Evolutionary conservation across 2,113 vertebrate species (phyloP).

Genomic region (Thryonomys swinderianus): DNA sequence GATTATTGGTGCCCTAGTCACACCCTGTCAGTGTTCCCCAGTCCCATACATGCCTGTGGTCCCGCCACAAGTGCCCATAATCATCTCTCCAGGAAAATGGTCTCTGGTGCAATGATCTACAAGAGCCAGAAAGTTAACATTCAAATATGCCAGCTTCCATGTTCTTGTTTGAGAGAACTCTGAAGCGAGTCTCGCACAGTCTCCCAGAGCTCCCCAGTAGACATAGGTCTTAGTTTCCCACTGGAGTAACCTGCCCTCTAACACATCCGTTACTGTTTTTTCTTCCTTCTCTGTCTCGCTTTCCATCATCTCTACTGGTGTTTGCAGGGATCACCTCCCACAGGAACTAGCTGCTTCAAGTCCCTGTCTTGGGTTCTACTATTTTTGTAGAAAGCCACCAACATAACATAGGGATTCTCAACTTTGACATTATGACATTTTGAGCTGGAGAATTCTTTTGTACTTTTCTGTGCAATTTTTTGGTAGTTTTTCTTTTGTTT

Average conservation of each 20-base stretch:
- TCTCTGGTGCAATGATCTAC: too few species aligned
- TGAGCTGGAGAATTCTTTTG: not conserved
- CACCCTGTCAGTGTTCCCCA: not conserved
- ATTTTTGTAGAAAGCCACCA: not conserved
- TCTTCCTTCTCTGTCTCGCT: not conserved
- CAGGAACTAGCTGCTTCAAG: constrained; percentile 1
- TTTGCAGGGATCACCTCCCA: constrained; percentile 18
- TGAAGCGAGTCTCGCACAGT: not conserved
- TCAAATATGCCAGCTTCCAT: not conserved
- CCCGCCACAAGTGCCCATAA: not conserved
- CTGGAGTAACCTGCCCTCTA: not conserved
- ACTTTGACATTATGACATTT: not conserved
- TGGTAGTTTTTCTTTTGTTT: not conserved
- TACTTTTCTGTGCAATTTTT: not conserved
- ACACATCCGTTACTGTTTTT: not conserved
- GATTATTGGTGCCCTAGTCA: not conserved
- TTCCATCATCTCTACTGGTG: not conserved
- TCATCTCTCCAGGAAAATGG: not conserved
- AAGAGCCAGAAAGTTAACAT: not conserved
- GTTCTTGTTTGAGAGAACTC: not conserved
- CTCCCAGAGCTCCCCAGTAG: not conserved
- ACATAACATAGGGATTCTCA: not conserved
- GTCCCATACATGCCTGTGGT: not conserved
- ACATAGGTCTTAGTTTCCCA: not conserved
- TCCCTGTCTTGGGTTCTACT: constrained; percentile 4